phyloP scores from a whole-genome alignment of 2,888 invertebrate species.

The Sceliomorpha sp. region DNA sequence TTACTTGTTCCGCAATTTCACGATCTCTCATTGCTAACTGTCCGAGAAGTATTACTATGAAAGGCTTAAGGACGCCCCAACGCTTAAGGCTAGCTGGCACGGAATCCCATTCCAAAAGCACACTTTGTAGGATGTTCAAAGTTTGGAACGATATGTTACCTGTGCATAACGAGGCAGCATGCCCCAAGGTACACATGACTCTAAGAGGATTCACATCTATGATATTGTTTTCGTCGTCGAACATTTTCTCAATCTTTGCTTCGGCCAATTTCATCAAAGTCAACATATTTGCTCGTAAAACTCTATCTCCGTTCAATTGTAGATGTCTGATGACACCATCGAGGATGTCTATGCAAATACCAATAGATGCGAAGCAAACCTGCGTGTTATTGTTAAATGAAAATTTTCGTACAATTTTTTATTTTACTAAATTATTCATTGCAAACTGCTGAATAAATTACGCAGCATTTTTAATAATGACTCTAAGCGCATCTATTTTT shows the following conservation, averaged over 20 bases:
- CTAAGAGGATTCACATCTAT: slow-evolving; percentile 60
- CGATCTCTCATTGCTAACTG: slow-evolving; percentile 86
- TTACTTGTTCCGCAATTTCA: slow-evolving; percentile 83
- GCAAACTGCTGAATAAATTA: no score
- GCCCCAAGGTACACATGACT: slow-evolving; percentile 73
- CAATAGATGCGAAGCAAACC: slow-evolving; percentile 58
- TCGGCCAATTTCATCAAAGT: slow-evolving; percentile 68
- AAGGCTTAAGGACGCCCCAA: slow-evolving; percentile 73
- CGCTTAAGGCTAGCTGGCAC: slow-evolving; percentile 59
- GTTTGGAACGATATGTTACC: slow-evolving; percentile 61
- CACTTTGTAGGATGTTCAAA: slow-evolving; percentile 67
- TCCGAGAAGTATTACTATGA: slow-evolving; percentile 81
- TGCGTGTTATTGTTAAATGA: no score
- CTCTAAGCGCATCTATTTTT: no score
- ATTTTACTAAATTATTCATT: no score
- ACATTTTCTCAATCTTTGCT: slow-evolving; percentile 63
- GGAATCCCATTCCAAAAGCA: slow-evolving; percentile 70
- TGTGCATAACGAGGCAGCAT: slow-evolving; percentile 69
- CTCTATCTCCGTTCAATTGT: slow-evolving; percentile 40
- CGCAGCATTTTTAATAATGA: no score
- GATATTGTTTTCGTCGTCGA: slow-evolving; percentile 57
- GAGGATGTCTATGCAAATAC: slow-evolving; percentile 72
- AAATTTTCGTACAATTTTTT: no score
- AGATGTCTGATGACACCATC: slow-evolving; percentile 59
- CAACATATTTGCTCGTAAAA: slow-evolving; percentile 56